Evolutionary conservation across 2,888 invertebrate genomes (phyloP).

Genomic region (Esperia sulphurella): DNA sequence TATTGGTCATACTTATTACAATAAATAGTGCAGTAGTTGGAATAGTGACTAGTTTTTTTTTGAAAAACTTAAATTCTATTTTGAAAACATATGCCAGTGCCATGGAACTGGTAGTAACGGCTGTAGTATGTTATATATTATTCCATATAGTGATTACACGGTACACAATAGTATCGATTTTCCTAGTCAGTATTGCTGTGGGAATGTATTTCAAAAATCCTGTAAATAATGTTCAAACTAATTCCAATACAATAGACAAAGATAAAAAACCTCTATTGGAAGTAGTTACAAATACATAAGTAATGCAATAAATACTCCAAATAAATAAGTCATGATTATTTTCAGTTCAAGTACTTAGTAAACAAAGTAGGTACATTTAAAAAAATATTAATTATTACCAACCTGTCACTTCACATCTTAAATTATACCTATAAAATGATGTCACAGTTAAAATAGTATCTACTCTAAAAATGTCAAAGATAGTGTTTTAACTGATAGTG

Average conservation of each 20-base stretch:
- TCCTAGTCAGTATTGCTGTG: slow-evolving; percentile 89
- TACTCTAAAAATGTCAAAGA: too few species aligned
- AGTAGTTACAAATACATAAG: slow-evolving; percentile 28
- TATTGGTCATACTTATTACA: slow-evolving; percentile 88
- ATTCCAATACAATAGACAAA: slow-evolving; percentile 19
- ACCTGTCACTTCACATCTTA: too few species aligned
- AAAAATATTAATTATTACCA: too few species aligned
- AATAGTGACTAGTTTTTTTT: slow-evolving; percentile 95
- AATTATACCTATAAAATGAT: too few species aligned
- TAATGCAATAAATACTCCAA: too few species aligned
- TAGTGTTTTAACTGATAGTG: too few species aligned
- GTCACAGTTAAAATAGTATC: too few species aligned
- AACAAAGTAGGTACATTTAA: too few species aligned
- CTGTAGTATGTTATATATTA: slow-evolving; percentile 90
- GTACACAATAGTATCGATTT: slow-evolving; percentile 90
- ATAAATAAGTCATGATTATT: too few species aligned
- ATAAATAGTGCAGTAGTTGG: slow-evolving; percentile 94
- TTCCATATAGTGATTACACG: slow-evolving; percentile 91
- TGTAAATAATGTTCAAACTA: slow-evolving; percentile 78
- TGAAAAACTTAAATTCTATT: slow-evolving; percentile 95
- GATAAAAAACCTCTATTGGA: slow-evolving; percentile 53
- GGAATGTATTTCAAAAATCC: slow-evolving; percentile 94
- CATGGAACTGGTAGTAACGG: slow-evolving; percentile 93
- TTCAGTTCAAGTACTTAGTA: too few species aligned
- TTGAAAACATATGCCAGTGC: slow-evolving; percentile 97